Evolutionary conservation across 2,113 vertebrate species (phyloP).

Genomic region (Connochaetes taurinus): DNA sequence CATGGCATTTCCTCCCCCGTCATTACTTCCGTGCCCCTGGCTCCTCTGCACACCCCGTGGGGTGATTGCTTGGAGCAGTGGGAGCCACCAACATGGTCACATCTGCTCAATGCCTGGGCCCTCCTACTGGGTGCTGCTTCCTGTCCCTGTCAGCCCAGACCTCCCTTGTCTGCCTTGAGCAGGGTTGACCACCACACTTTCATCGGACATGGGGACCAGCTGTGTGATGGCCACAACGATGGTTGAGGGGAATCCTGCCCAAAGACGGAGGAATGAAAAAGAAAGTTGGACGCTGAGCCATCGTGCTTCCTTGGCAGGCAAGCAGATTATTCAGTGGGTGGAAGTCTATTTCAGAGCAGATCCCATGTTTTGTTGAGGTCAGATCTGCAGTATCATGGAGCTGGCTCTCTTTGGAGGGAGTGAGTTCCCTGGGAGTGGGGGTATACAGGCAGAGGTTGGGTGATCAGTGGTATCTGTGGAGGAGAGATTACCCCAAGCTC

Average conservation of each 20-base stretch:
- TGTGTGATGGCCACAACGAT: background rate
- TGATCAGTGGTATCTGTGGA: background rate
- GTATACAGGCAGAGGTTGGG: background rate
- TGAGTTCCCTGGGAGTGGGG: background rate
- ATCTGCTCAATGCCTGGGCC: background rate
- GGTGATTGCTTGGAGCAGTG: background rate
- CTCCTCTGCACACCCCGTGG: background rate
- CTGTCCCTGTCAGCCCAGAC: background rate
- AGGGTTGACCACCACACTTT: background rate
- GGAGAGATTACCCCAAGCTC: background rate
- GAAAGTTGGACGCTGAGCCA: rapidly evolving
- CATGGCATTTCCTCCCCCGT: background rate
- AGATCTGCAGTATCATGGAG: background rate
- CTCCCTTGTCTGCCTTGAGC: background rate
- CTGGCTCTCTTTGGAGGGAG: background rate
- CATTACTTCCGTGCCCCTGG: background rate
- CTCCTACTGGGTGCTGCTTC: background rate
- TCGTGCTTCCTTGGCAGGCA: background rate
- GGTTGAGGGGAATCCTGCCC: background rate
- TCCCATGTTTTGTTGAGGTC: background rate
- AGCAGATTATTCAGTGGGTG: background rate
- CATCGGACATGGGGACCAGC: background rate
- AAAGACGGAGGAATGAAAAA: background rate
- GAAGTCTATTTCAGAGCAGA: background rate
- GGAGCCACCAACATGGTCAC: background rate